Conservation (phyloP, 2,113 vertebrate genomes). For the Hyperopisus bebe region DNA sequence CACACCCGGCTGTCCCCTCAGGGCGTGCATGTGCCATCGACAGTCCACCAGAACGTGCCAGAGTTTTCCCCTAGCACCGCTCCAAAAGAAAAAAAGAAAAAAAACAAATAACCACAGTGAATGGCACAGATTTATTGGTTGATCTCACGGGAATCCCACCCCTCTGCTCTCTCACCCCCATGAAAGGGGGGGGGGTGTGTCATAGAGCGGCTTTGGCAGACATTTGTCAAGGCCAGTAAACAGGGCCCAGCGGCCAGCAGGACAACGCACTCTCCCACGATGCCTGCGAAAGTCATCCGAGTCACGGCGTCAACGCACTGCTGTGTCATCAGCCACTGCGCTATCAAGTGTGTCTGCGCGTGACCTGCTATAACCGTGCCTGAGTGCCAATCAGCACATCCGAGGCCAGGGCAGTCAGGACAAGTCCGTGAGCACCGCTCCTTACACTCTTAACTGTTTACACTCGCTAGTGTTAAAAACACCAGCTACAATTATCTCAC, state of each 20-base stretch:
- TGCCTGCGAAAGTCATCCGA: background rate
- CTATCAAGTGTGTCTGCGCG: background rate
- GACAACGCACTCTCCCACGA: background rate
- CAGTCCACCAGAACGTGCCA: background rate
- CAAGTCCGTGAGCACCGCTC: no score
- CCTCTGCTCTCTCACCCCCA: conserved; percentile 40
- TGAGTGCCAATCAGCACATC: background rate
- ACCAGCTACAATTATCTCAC: background rate
- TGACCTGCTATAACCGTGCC: background rate
- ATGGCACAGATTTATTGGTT: conserved; percentile 47
- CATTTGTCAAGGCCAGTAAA: conserved; percentile 6
- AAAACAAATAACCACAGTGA: background rate
- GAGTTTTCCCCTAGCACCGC: background rate
- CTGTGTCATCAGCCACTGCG: background rate
- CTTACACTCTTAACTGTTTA: background rate
- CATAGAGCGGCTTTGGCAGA: conserved; percentile 36
- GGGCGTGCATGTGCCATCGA: background rate
- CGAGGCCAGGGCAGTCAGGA: background rate
- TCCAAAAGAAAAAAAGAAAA: background rate
- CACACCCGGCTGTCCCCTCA: no score
- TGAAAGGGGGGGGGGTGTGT: conserved; percentile 41
- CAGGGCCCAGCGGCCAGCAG: background rate
- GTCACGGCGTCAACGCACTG: background rate
- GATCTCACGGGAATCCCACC: conserved; percentile 42
- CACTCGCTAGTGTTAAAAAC: background rate